These are phyloP conservation scores for Gadus macrocephalus DNA, from an alignment of 2,113 vertebrate species.

Conservation along the genomic window DNA sequence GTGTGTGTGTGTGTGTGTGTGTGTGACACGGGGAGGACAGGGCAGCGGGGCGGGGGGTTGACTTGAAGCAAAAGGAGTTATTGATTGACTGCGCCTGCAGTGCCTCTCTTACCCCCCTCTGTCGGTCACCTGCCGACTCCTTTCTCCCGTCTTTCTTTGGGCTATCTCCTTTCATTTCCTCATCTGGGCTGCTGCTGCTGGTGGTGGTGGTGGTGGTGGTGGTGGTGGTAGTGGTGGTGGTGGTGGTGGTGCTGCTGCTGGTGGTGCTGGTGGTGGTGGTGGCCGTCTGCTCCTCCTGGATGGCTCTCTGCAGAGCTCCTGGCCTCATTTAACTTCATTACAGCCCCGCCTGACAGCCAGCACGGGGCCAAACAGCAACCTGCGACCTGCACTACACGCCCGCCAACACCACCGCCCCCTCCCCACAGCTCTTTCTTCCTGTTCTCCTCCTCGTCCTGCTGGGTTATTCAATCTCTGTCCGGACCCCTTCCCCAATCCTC, in stretches of 20 bases:
- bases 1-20: too few relatives aligned
- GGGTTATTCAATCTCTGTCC: constrained; percentile 52
- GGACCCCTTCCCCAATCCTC: neutral
- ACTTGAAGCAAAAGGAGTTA: constrained; percentile 39
- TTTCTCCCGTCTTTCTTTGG: constrained; percentile 44
- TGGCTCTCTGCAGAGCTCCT: constrained; percentile 22
- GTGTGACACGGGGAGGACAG: neutral
- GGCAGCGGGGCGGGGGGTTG: constrained; percentile 14
- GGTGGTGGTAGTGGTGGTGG: too few relatives aligned
- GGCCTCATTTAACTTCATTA: constrained; percentile 75
- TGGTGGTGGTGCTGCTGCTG: too few relatives aligned
- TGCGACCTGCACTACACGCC: constrained; percentile 26
- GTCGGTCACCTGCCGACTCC: constrained; percentile 50
- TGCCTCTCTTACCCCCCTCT: constrained; percentile 39
- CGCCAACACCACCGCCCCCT: neutral
- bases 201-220: too few relatives aligned
- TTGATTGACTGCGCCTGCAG: constrained; percentile 65
- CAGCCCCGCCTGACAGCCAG: constrained; percentile 54
- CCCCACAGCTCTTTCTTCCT: neutral
- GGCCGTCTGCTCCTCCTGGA: constrained; percentile 17
- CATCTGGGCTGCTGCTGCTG: too few relatives aligned
- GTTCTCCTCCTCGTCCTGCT: constrained; percentile 24
- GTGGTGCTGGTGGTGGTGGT: too few relatives aligned
- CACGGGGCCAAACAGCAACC: constrained; percentile 48
- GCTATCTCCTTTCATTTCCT: constrained; percentile 7